Base-by-base conservation (phyloP, 2,797 vertebrate species). In the Galaxias olidus region DNA sequence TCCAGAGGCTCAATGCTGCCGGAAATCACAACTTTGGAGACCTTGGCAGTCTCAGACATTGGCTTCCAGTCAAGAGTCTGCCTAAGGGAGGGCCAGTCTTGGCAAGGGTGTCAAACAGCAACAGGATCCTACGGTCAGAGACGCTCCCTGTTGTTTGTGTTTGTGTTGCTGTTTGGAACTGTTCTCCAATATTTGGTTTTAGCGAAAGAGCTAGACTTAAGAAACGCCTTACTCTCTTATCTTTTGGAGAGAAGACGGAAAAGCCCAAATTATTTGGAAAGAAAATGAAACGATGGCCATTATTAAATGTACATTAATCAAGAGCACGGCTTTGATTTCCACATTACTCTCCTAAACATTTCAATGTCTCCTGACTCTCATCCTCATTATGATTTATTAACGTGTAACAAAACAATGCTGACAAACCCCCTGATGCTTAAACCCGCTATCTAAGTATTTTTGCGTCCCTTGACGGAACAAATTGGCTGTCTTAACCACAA, bases 361-460 rank as follows among this genome's bases (percentile, higher is more conserved):
- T 62, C 8, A 53, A 66, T 45, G 45, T 65, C 52, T 72, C 62
- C 57, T 61, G 61, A 66, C 60, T 71, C 20, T 54, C 77, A 71
- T 73, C 61, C 75, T 83, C 68, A 72, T 89, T 81, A 79, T 76
- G 65, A 83, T 81, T 83, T 79, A 82, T 87, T 69, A 82, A 71
- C 61, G 69, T 75, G 78, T 58, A 68, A 58, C 75, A 81, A 77
- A 86, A 79, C 76, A 85, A 75, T 46, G 50, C 68, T 63, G 65
- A 74, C 69, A 80, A 70, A 67, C 76, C 76, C 72, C 73, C 41
- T 75, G 76, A 86, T 78, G 72, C 74, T 84, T 69, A 66, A 72
- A 83, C 68, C 80, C 74, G 79, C 87, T 87, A 87, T 87, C 74
- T 54, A 66, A 82, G 74, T 74, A 71, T 85, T 83, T 76, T 72